Conservation (phyloP, 2,113 vertebrate genomes). For the Capreolus pygargus region DNA sequence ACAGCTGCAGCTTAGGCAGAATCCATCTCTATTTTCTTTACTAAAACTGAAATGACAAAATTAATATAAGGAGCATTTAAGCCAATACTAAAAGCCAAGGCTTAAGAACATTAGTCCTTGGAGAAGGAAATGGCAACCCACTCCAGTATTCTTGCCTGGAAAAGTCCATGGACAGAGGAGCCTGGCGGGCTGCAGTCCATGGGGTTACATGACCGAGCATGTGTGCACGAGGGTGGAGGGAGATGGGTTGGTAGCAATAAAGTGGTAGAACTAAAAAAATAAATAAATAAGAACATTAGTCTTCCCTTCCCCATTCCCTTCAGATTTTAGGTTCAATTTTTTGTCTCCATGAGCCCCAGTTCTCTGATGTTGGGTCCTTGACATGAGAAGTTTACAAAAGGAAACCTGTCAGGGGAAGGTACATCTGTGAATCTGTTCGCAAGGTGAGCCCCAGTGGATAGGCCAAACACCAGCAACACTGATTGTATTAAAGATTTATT, state of each 20-base stretch:
- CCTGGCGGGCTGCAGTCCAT: too few relatives aligned
- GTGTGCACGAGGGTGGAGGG: too few relatives aligned
- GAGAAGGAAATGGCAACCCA: too few relatives aligned
- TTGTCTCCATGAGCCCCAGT: rapidly evolving
- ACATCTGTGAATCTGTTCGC: background rate
- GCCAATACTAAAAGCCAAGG: background rate
- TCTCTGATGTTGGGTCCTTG: background rate
- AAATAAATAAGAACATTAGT: too few relatives aligned
- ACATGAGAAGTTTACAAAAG: background rate
- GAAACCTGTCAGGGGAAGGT: background rate
- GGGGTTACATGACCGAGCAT: too few relatives aligned
- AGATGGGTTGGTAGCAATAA: too few relatives aligned
- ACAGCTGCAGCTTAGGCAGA: background rate
- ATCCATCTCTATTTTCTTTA: too few relatives aligned
- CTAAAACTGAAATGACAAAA: background rate
- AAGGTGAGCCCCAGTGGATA: background rate
- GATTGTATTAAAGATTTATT: background rate
- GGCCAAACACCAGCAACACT: background rate
- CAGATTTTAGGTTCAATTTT: background rate
- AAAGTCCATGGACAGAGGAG: too few relatives aligned
- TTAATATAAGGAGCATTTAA: background rate
- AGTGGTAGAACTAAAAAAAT: too few relatives aligned
- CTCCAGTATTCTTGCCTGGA: too few relatives aligned
- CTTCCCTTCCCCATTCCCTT: too few relatives aligned
- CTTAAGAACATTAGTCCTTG: background rate